phyloP scores from a whole-genome alignment of 1,140 invertebrate genomes.

The Brachystomella parvula region DNA sequence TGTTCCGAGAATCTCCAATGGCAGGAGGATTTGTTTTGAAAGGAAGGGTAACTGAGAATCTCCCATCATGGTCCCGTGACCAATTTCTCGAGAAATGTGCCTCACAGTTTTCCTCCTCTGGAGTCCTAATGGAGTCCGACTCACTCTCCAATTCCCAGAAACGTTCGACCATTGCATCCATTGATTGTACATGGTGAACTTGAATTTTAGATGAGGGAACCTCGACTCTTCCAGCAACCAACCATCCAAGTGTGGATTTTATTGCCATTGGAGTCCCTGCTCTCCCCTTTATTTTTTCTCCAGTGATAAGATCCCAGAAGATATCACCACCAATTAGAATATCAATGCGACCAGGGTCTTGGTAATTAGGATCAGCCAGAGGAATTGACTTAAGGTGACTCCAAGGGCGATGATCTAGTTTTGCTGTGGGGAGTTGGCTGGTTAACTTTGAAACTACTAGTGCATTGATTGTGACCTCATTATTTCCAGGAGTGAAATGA shows the following conservation, averaged over 20 bases:
- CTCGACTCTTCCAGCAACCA: conserved; percentile 23
- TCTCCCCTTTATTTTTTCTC: not conserved
- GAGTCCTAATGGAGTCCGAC: not conserved
- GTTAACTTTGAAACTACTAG: not conserved
- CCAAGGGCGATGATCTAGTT: not conserved
- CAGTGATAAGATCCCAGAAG: not conserved
- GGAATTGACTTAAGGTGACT: not conserved
- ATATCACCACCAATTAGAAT: conserved; percentile 12
- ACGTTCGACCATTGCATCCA: conserved; percentile 16
- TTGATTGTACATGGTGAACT: not conserved
- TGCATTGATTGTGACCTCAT: not conserved
- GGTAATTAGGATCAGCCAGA: conserved; percentile 14
- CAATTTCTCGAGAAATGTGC: conserved; percentile 31
- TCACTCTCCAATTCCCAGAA: conserved; percentile 41
- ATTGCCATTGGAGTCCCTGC: not conserved
- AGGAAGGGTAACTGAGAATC: conserved; percentile 34
- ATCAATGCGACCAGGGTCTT: conserved; percentile 2
- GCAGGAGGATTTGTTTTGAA: conserved; percentile 24
- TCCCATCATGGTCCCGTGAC: conserved; percentile 21
- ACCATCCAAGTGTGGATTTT: conserved; percentile 3
- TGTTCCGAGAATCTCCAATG: conserved; percentile 27
- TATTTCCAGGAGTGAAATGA: not conserved
- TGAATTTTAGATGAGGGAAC: not conserved
- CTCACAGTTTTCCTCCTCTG: conserved; percentile 32
- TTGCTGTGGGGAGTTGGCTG: not conserved